Conservation (phyloP, 2,113 vertebrate genomes). For the Siphamia tubifer region DNA sequence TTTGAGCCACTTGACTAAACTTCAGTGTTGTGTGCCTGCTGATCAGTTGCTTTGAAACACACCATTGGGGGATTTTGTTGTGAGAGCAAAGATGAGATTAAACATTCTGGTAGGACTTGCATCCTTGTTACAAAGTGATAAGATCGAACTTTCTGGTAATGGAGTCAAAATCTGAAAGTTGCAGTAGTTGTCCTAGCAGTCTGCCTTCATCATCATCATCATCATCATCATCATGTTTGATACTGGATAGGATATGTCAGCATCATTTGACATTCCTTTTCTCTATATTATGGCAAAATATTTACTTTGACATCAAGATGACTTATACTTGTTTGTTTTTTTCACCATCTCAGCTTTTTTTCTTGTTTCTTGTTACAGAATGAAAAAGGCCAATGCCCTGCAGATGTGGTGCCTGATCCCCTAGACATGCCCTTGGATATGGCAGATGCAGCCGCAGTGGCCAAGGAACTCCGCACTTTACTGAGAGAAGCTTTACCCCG, state of each 20-base stretch:
- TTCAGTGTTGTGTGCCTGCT: neutral
- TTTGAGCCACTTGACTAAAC: conserved; percentile 12
- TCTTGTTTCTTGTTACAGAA: conserved; percentile 77
- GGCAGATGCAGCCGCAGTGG: conserved; percentile 89
- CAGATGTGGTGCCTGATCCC: conserved; percentile 92
- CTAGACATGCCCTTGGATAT: conserved; percentile 95
- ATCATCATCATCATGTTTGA: neutral
- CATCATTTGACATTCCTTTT: neutral
- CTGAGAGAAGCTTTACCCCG: conserved; percentile 85
- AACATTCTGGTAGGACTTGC: conserved; percentile 3
- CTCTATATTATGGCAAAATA: neutral
- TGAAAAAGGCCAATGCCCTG: conserved; percentile 89
- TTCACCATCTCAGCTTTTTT: neutral
- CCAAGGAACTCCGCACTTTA: conserved; percentile 88
- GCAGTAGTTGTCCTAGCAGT: neutral
- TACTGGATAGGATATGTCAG: neutral
- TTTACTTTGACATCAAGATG: neutral
- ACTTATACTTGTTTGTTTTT: neutral
- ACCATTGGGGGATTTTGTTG: neutral
- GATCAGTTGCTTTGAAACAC: conserved; percentile 15
- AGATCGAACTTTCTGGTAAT: neutral
- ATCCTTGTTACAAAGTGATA: neutral
- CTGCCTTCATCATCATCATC: too few relatives aligned
- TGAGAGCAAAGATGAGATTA: neutral
- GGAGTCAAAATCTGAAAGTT: neutral